Conservation (phyloP, 2,797 vertebrate species). For the Ceryle rudis region DNA sequence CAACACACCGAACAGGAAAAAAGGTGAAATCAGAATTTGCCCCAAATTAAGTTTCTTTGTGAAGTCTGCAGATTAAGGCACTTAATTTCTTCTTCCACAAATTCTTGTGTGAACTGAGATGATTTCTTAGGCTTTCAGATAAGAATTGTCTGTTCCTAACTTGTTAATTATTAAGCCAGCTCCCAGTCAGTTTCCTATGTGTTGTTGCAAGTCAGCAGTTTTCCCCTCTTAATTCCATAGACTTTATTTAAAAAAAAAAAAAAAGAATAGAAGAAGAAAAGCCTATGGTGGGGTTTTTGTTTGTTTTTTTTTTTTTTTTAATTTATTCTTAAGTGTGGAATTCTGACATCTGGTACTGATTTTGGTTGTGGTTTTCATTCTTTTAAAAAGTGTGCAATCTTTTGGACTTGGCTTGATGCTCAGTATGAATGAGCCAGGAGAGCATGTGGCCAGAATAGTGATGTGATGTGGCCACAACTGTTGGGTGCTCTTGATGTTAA, state of each 20-base stretch:
- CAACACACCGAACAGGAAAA: not conserved
- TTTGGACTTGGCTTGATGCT: constrained; percentile 42
- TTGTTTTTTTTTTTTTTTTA: too few species aligned
- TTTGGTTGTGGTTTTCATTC: constrained; percentile 43
- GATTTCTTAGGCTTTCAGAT: not conserved
- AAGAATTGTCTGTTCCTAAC: not conserved
- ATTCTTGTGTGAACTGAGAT: not conserved
- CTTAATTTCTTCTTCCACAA: not conserved
- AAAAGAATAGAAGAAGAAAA: not conserved
- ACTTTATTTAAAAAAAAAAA: not conserved
- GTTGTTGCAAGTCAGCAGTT: not conserved
- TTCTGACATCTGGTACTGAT: constrained; percentile 35
- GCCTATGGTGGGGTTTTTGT: not conserved
- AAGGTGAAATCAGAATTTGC: not conserved
- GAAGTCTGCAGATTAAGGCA: not conserved
- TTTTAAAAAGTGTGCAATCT: constrained; percentile 36
- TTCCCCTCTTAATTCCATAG: not conserved
- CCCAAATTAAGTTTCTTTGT: not conserved
- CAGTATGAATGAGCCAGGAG: constrained; percentile 47
- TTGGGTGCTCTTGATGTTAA: constrained; percentile 3
- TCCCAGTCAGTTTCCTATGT: not conserved
- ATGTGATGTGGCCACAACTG: constrained; percentile 29
- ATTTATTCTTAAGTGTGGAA: constrained; percentile 24
- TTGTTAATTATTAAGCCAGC: not conserved
- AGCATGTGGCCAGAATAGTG: constrained; percentile 29